A percentile compares a stretch with the other conserved stretches of the same genome.
Evolutionary conservation across 2,797 vertebrate genomes (phyloP).

Genomic region (Trichosurus vulpecula): DNA sequence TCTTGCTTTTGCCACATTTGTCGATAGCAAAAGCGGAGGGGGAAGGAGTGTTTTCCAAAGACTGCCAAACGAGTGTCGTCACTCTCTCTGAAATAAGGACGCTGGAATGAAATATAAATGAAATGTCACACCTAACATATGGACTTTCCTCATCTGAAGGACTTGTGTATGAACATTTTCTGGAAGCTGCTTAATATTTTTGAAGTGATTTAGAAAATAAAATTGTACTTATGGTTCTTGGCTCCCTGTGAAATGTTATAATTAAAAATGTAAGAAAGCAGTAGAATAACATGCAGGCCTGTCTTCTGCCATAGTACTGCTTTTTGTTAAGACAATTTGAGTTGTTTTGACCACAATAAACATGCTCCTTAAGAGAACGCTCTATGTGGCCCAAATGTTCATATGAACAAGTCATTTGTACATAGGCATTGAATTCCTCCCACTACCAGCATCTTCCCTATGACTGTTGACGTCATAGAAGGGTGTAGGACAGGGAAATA

Average conservation of each 20-base stretch:
- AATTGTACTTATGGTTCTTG: conserved; percentile 39
- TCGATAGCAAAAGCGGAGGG: background rate
- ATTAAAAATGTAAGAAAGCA: conserved; percentile 48
- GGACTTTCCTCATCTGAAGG: conserved; percentile 28
- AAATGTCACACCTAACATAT: conserved; percentile 23
- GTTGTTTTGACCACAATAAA: background rate
- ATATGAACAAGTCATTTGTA: background rate
- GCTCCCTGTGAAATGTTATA: conserved; percentile 30
- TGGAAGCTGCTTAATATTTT: conserved; percentile 45
- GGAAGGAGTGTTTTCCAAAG: conserved; percentile 9
- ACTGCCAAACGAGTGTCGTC: conserved; percentile 20
- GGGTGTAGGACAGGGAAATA: background rate
- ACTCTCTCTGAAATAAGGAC: conserved; percentile 42
- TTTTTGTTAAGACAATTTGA: background rate
- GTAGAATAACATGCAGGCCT: conserved; percentile 20
- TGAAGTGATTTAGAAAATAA: conserved; percentile 52
- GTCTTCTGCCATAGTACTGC: conserved; percentile 6
- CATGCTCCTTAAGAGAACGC: background rate
- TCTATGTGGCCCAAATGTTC: background rate
- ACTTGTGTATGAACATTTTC: conserved; percentile 10
- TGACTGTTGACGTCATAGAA: background rate
- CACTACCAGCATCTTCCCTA: background rate
- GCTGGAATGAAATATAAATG: conserved; percentile 31
- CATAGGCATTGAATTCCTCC: background rate
- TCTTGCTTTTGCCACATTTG: conserved; percentile 16